A percentile compares a stretch with the other conserved stretches of the same genome.
These are phyloP conservation scores for Orientallactaga sibirica DNA, from an alignment of 2,797 vertebrate genomes.

Conservation along the genomic window DNA sequence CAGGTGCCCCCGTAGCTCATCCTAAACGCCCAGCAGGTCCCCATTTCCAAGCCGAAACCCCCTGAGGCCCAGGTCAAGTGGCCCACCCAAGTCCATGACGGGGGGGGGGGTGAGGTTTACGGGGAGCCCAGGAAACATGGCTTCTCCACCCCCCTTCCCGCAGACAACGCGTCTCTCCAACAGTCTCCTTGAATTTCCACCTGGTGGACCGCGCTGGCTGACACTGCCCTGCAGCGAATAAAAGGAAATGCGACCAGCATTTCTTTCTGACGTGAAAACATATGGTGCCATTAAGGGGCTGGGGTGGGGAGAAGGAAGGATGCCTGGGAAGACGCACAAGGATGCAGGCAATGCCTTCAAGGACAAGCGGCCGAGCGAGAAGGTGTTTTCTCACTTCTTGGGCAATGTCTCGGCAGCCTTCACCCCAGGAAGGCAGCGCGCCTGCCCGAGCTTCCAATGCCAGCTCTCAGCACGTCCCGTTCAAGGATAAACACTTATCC, in stretches of 20 bases:
- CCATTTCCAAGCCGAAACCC: background rate
- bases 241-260: constrained; percentile 10
- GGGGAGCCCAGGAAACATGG: background rate
- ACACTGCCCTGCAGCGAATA: constrained; percentile 19
- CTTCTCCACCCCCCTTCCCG: background rate
- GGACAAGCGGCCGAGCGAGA: constrained; percentile 3
- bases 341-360: constrained; percentile 47
- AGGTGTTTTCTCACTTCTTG: constrained; percentile 44
- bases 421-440: background rate
- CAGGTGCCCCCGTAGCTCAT: background rate
- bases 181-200: constrained; percentile 14
- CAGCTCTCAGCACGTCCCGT: constrained; percentile 12
- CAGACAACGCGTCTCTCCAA: background rate
- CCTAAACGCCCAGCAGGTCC: background rate
- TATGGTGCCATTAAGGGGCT: background rate
- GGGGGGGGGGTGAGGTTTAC: background rate
- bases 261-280: constrained; percentile 59
- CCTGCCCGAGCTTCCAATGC: background rate
- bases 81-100: background rate
- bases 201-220: background rate
- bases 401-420: constrained; percentile 20
- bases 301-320: background rate
- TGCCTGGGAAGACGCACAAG: constrained; percentile 25
- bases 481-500: constrained; percentile 32
- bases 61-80: background rate